Conservation (phyloP, 1,140 invertebrate species). For the Elymnias hypermnestra region DNA sequence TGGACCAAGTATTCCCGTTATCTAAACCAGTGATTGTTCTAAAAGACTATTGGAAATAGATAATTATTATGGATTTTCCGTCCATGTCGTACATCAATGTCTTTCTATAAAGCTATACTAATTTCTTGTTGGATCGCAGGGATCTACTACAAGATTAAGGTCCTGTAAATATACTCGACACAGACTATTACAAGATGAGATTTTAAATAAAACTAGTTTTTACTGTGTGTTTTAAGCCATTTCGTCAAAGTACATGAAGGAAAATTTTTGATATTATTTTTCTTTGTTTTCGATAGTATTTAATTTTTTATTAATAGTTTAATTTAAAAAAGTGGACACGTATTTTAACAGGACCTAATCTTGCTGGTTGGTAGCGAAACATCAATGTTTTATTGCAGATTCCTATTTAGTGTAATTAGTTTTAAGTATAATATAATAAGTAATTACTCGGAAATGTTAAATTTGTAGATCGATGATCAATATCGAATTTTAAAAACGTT, state of each 20-base stretch:
- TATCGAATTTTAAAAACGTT: conserved; percentile 1
- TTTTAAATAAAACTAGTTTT: too few species aligned
- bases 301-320: too few species aligned
- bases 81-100: conserved; percentile 20
- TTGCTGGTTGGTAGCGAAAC: conserved; percentile 13
- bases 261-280: too few species aligned
- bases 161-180: too few species aligned
- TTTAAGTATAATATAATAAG: conserved; percentile 45
- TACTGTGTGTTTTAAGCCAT: too few species aligned
- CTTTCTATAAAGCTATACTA: not conserved
- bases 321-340: too few species aligned
- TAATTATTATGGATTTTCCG: conserved; percentile 19
- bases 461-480: conserved; percentile 3
- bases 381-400: conserved; percentile 65
- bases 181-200: too few species aligned
- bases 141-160: too few species aligned
- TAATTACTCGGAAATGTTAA: conserved; percentile 7
- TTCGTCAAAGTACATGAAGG: too few species aligned
- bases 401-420: conserved; percentile 67
- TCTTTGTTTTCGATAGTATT: too few species aligned
- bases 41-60: not conserved
- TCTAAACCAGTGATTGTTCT: not conserved
- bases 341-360: conserved; percentile 1
- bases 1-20: not conserved
- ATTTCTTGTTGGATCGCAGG: too few species aligned